Conservation (phyloP, 1,140 invertebrate genomes). For the Zaprionus davidi region DNA sequence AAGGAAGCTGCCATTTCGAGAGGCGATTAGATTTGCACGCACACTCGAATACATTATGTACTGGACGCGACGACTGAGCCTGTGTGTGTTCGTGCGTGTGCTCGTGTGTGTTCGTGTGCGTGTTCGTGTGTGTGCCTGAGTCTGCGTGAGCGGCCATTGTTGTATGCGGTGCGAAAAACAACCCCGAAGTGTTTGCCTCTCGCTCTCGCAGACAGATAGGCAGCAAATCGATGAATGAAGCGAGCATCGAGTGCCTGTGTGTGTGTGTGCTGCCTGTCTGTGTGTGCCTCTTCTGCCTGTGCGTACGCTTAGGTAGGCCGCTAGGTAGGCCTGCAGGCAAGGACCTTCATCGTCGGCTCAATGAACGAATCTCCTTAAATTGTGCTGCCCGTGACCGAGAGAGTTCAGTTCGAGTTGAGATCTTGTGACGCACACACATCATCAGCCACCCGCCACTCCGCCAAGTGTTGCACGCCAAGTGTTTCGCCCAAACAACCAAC, state of each 20-base stretch:
- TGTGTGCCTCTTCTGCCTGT: constrained; percentile 8
- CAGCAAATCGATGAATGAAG: constrained; percentile 82
- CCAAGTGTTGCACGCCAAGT: constrained; percentile 37
- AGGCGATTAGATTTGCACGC: constrained; percentile 53
- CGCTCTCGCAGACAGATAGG: constrained; percentile 67
- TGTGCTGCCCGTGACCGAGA: constrained; percentile 53
- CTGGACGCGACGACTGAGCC: constrained; percentile 12
- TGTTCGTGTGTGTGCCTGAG: constrained; percentile 44
- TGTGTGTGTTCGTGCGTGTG: neutral
- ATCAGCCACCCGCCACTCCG: constrained; percentile 23
- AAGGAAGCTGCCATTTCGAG: constrained; percentile 61
- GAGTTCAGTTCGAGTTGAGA: constrained; percentile 81
- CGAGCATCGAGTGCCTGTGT: constrained; percentile 24
- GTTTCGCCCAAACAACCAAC: constrained; percentile 23
- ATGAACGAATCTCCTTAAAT: constrained; percentile 71
- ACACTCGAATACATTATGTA: constrained; percentile 61
- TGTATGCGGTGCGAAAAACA: constrained; percentile 60
- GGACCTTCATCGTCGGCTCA: constrained; percentile 48
- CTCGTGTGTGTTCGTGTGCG: neutral
- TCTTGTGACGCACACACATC: constrained; percentile 72
- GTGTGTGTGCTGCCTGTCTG: constrained; percentile 26
- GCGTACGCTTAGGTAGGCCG: constrained; percentile 58
- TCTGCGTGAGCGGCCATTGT: constrained; percentile 76
- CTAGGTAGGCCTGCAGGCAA: constrained; percentile 62
- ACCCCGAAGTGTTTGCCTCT: constrained; percentile 65